Base-by-base conservation (phyloP, 2,113 vertebrate genomes). In the Cynocephalus volans region DNA sequence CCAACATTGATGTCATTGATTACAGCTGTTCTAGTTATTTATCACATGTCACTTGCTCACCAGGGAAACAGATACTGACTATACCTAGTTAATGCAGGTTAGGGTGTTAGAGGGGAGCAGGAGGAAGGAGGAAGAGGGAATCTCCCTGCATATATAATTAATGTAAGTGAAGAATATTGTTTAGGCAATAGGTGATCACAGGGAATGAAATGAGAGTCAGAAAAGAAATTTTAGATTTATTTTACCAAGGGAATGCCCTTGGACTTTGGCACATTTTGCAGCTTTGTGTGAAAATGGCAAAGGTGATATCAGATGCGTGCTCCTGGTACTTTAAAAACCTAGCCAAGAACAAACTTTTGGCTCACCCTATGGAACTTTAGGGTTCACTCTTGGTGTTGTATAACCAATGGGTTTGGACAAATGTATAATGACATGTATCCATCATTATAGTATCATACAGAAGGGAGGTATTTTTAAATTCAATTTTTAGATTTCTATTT, bases 1-100 rank as follows among this genome's bases (percentile, higher is more conserved):
- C 86, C 73, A 41, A 50, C 86, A 95, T 92, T 48, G 92, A 96
- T 96, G 89, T 45, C 93, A 97, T 97, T 92, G 96, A 98, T 97
- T 97, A 76, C 76, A 75, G 41, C 83, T 2, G 0, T 93, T 86
- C 95, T 50, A 64, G 80, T 89, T 97, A 88, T 96, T 97, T 95
- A 92, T 97, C 93, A 97, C 90, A 60, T 88, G 96, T 88, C 82
- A 54, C 70, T 93, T 87, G 67, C 76, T 96, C 89, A 64, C 73
- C 70, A 33, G 95, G 95, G 88, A 95, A 90, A n/a, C 52, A 41
- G 91, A 70, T 93, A 77, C 80, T 95, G 69, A 97, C 69, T 83
- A 5, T 73, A 21, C 8, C 7, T 65, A 76, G 69, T 95, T 80
- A 90, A n/a, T 82, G 54, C 64, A 85, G 12, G 82, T 67, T 92